Conservation (phyloP, 2,797 vertebrate species). For the Melanotaenia trifasciata region DNA sequence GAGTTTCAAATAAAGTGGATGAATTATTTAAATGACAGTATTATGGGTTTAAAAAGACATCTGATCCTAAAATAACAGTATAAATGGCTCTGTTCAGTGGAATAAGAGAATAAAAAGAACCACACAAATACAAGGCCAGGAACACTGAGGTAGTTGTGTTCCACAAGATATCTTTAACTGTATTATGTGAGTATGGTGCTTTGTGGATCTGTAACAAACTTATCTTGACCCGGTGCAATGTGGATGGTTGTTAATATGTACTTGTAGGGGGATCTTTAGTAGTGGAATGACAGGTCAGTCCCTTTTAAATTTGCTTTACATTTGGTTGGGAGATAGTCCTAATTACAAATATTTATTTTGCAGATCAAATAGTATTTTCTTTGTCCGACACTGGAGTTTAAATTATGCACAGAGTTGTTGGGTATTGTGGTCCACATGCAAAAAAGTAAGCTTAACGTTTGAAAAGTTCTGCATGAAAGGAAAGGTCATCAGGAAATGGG, state of each 20-base stretch:
- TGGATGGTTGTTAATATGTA: slow-evolving; percentile 2
- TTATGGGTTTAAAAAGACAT: slow-evolving; percentile 42
- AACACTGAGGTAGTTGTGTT: slow-evolving; percentile 58
- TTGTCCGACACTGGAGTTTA: not conserved
- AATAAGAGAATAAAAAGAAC: slow-evolving; percentile 66
- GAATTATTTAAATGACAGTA: slow-evolving; percentile 58
- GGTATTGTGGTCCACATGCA: not conserved
- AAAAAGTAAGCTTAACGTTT: not conserved
- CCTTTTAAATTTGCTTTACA: not conserved
- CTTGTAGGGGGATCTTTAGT: slow-evolving; percentile 3
- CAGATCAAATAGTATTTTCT: not conserved
- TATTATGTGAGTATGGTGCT: slow-evolving; percentile 65
- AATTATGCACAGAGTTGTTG: not conserved
- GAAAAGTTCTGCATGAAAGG: not conserved
- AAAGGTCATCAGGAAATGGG: not conserved
- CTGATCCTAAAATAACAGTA: slow-evolving; percentile 66
- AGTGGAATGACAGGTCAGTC: slow-evolving; percentile 6
- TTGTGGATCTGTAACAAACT: slow-evolving; percentile 44
- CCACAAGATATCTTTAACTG: slow-evolving; percentile 62
- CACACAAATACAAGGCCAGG: slow-evolving; percentile 61
- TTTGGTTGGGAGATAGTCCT: not conserved
- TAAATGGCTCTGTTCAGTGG: slow-evolving; percentile 60
- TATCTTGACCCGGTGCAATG: slow-evolving; percentile 10
- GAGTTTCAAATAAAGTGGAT: slow-evolving; percentile 40
- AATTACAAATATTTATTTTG: not conserved